Base-by-base conservation (phyloP, 2,888 invertebrate genomes). In the Nemotelus nigrinus region DNA sequence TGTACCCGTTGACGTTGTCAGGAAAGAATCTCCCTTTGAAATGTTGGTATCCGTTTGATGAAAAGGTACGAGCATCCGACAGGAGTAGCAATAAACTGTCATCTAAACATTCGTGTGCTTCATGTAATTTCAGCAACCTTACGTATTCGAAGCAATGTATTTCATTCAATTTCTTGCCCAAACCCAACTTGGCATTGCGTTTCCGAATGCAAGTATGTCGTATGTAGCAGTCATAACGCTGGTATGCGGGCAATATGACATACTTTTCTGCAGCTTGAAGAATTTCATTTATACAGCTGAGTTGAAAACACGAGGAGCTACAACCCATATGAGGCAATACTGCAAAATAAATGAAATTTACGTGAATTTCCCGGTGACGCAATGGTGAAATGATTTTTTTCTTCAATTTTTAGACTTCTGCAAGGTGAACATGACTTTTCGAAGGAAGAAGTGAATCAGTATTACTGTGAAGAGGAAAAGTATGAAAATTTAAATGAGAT, bases 181-280 rank as follows among this genome's bases (percentile, higher is more conserved):
- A 80, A 81, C 85, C 63, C 84, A 86, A 81, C 83, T 85, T 10
- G 84, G 84, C 1, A 82, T 84, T n/a, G 79, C 77, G 6, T 82
- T 78, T 68, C 77, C 79, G 0, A 80, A 79, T 57, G 79, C 79
- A 4, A 86, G 86, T 80, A 83, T 82, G 2, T 80, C 83, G 45
- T 82, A 89, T 88, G 68, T 84, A 81, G 81, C 81, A 2, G 63
- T 84, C 25, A 80, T 82, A 7, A 83, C 85, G 8, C 77, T 84
- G 2, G 78, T 84, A 47, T 85, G 83, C 3, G 85, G 85, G 1
- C 85, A 85, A 78, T 85, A 83, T 58, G 85, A 85, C 80, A 60
- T 85, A 0, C 77, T 85, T 4, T 83, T 81, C 67, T 85, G 85
- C 58, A 85, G 85, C 67, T 78, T 85, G 3, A 86, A 86, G 68